Evolutionary conservation across 2,113 vertebrate genomes (phyloP), one percentile per base, ranked within the genome.

Genomic region (Dasyurus viverrinus): DNA sequence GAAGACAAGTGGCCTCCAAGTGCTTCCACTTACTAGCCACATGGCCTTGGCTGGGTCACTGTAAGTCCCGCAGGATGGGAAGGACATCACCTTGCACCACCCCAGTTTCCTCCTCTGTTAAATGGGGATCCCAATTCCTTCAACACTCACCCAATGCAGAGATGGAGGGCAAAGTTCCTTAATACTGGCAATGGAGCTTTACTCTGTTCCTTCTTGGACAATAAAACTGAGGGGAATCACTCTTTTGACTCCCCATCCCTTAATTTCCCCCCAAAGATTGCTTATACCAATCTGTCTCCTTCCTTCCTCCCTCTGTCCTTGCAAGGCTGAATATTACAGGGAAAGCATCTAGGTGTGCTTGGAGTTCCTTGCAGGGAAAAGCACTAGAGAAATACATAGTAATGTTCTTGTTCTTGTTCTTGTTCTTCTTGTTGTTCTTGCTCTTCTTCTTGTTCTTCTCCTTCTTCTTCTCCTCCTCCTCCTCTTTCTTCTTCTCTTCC

Each of bases 281-380:
- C 60, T 53, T 48, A 50, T 89, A n/a, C 19, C 48, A 53, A 26
- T n/a, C 52, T 47, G n/a, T n/a, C 14, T 92, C n/a, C 50, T 60
- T 55, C 54, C 4, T 16, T 42, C 36, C 52, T 5, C 25, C 47
- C 46, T 90, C 46, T 48, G 22, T 60, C 27, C 27, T 0, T 2
- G 7, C 16, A n/a, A 95, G 46, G 54, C 16, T 57, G 2, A n/a
- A 68, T 36, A 52, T 5, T 23, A 76, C 53, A 10, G 89, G 8
- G 1, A 1, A 53, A 26, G 8, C 25, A 25, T 92, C 53, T 93
- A 57, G 91, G 47, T n/a, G 91, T 19, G 42, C n/a, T 30, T 57
- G 30, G 90, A 46, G 24, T 22, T 89, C 96, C 57, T 89, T 42
- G 24, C 22, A 92, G 52, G 57, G 93, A 90, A 48, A 95, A 42